These are phyloP conservation scores for Mohoua ochrocephala DNA, from an alignment of 2,113 vertebrate species.

Conservation along the genomic window DNA sequence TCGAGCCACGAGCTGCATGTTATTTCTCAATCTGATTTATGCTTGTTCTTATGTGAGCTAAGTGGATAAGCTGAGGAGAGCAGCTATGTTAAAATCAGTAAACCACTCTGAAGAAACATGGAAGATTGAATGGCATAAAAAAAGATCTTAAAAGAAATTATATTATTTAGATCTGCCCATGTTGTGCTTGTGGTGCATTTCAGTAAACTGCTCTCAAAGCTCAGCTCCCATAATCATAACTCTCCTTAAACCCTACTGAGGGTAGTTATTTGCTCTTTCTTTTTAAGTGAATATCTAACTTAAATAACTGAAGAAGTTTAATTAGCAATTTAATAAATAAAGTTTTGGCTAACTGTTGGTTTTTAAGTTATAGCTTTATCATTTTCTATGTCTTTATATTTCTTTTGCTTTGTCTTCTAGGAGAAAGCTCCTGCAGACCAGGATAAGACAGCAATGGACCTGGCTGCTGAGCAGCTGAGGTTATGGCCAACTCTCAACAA, in stretches of 20 bases:
- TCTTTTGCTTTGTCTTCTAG: constrained; percentile 45
- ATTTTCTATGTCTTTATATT: not conserved
- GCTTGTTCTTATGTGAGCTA: not conserved
- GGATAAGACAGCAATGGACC: constrained; percentile 90
- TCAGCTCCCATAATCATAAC: not conserved
- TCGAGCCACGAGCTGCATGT: not conserved
- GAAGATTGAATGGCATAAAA: not conserved
- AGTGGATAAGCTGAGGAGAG: not conserved
- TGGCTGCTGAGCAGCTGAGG: constrained; percentile 90
- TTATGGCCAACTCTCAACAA: constrained; percentile 86
- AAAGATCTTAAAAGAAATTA: not conserved
- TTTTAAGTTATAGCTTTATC: not conserved
- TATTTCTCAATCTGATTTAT: not conserved
- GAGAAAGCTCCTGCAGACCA: constrained; percentile 65
- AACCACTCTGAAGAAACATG: not conserved
- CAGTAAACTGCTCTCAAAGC: not conserved
- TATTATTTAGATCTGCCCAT: not conserved
- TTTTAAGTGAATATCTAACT: not conserved
- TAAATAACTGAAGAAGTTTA: not conserved
- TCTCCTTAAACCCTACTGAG: not conserved
- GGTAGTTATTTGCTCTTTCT: not conserved
- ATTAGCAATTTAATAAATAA: not conserved
- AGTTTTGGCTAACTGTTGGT: not conserved
- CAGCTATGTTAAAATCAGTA: not conserved
- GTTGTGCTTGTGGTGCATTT: not conserved